Evolutionary conservation across 2,888 invertebrate species (phyloP).

Genomic region (Athrips mouffetella): DNA sequence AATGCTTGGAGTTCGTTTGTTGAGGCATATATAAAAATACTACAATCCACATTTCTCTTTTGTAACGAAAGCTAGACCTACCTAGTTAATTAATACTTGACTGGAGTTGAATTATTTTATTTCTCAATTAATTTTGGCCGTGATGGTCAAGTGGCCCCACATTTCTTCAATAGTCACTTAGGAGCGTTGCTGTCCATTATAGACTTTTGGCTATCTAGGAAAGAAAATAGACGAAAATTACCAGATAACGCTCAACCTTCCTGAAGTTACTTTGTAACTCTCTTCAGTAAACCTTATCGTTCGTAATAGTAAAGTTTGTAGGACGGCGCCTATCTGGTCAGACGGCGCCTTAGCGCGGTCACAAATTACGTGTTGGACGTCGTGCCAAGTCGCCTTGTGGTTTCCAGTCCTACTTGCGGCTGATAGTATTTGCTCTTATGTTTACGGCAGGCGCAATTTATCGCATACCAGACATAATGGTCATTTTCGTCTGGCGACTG

Average conservation of each 20-base stretch:
- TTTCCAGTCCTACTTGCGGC: slow-evolving; percentile 17
- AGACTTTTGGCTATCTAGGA: too few relatives aligned
- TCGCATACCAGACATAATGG: slow-evolving; percentile 7
- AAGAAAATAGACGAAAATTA: not conserved
- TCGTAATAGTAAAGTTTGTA: slow-evolving; percentile 43
- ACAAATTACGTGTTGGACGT: slow-evolving; percentile 23
- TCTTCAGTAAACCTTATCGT: slow-evolving; percentile 31
- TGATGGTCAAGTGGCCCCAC: too few relatives aligned
- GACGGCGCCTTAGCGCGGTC: slow-evolving; percentile 27
- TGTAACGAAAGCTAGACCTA: too few relatives aligned
- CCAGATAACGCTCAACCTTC: not conserved
- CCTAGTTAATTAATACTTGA: too few relatives aligned
- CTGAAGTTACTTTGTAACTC: slow-evolving; percentile 24
- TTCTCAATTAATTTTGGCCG: too few relatives aligned
- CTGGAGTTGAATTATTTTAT: too few relatives aligned
- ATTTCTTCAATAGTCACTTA: too few relatives aligned
- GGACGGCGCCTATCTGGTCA: slow-evolving; percentile 35
- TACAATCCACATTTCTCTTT: too few relatives aligned
- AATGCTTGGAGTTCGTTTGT: too few relatives aligned
- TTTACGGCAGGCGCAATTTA: slow-evolving; percentile 12
- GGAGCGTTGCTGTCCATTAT: too few relatives aligned
- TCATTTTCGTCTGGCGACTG: slow-evolving; percentile 3
- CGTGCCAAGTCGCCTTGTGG: slow-evolving; percentile 24
- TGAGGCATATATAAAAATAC: too few relatives aligned
- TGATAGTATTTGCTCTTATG: slow-evolving; percentile 16